phyloP scores from a whole-genome alignment of 2,113 vertebrate species.

The Scophthalmus maximus region DNA sequence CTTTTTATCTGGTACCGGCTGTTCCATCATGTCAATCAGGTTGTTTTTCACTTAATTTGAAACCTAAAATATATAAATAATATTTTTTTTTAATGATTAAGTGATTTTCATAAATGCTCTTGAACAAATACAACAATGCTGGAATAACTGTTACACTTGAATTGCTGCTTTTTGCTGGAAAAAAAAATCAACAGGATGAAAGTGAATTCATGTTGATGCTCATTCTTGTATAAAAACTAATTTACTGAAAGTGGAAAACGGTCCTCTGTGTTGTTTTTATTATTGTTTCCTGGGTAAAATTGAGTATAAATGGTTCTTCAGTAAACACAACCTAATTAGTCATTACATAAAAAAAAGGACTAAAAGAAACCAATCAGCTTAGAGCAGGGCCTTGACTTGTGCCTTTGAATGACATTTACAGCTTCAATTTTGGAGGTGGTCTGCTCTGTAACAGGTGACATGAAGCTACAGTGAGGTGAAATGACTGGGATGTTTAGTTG shows the following conservation, averaged over 20 bases:
- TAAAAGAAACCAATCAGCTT: background rate
- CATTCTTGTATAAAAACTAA: constrained; percentile 6
- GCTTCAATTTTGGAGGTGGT: too few species aligned
- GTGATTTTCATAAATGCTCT: constrained; percentile 20
- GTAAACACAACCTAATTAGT: background rate
- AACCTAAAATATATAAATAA: constrained; percentile 4
- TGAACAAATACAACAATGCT: constrained; percentile 57
- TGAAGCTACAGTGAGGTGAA: background rate
- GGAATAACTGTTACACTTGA: constrained; percentile 77
- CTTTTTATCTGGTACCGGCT: constrained; percentile 22
- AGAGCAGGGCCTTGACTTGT: background rate
- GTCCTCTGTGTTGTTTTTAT: background rate
- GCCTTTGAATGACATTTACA: too few species aligned
- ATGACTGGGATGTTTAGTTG: background rate
- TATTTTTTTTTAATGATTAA: constrained; percentile 20
- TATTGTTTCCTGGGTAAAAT: too few species aligned
- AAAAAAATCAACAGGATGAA: constrained; percentile 14
- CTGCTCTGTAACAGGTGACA: background rate
- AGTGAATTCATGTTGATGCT: constrained; percentile 16
- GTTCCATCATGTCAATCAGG: constrained; percentile 17
- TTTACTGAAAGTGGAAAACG: background rate
- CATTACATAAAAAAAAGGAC: background rate
- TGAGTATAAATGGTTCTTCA: background rate
- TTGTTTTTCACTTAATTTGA: constrained; percentile 39
- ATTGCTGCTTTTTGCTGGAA: constrained; percentile 58